These are phyloP conservation scores for Sardinella longiceps DNA, from an alignment of 2,797 vertebrate genomes.

Conservation along the genomic window DNA sequence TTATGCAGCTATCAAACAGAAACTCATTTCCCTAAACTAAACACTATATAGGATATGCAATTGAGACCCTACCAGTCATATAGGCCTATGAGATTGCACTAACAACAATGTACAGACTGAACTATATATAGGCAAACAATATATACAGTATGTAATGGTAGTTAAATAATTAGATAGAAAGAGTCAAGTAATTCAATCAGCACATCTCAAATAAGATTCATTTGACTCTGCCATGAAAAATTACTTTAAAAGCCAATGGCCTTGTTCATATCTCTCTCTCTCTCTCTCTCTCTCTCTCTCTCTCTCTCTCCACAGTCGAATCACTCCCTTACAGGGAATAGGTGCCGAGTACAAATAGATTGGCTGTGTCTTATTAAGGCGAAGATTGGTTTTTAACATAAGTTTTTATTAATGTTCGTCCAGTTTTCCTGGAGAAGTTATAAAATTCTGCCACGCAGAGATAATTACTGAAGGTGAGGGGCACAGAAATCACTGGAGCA, in stretches of 20 bases:
- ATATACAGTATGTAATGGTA: too few species aligned
- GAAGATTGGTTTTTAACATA: conserved; percentile 1
- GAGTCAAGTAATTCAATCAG: neutral
- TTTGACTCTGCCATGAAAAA: neutral
- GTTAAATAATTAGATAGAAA: too few species aligned
- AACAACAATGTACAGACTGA: too few species aligned
- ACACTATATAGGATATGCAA: too few species aligned
- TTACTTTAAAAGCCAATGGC: neutral
- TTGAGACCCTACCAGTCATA: too few species aligned
- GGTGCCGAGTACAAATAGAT: neutral
- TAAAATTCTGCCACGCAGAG: conserved; percentile 19
- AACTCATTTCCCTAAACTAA: too few species aligned
- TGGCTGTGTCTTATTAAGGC: neutral
- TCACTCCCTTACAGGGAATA: neutral
- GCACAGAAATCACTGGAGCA: conserved; percentile 22
- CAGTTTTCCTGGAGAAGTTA: neutral
- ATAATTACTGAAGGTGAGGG: conserved; percentile 35
- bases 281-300: neutral
- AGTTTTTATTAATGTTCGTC: neutral
- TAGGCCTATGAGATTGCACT: too few species aligned
- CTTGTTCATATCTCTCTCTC: neutral
- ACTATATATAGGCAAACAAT: too few species aligned
- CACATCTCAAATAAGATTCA: neutral
- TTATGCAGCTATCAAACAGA: too few species aligned
- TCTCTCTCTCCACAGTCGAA: neutral